phyloP scores from a whole-genome alignment of 92 coral and sea anemone genomes.

The Anthopleura xanthogrammica region DNA sequence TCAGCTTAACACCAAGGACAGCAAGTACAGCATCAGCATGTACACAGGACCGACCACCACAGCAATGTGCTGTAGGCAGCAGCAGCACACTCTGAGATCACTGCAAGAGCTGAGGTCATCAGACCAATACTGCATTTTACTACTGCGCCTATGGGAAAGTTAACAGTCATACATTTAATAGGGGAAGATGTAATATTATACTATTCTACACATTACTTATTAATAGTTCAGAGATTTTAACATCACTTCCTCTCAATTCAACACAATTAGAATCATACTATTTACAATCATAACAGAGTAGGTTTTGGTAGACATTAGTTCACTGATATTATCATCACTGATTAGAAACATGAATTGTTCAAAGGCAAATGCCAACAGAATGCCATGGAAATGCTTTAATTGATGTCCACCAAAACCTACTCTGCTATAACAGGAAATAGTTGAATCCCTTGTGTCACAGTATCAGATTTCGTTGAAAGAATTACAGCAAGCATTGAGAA shows the following conservation, averaged over 20 bases:
- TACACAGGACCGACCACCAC: conserved; percentile 40
- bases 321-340: no score
- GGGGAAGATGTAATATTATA: conserved; percentile 5
- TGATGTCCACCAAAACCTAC: no score
- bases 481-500: neutral
- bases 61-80: conserved; percentile 40
- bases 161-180: conserved; percentile 59
- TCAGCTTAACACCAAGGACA: conserved; percentile 47
- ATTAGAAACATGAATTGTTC: no score
- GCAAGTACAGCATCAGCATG: conserved; percentile 27
- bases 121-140: conserved; percentile 63
- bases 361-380: neutral
- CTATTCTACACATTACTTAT: neutral
- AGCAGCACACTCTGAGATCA: conserved; percentile 25
- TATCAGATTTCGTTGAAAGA: no score
- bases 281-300: no score
- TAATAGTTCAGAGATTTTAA: neutral
- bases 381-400: neutral
- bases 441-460: no score
- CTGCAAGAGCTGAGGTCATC: conserved; percentile 61
- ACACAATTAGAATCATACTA: neutral
- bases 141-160: conserved; percentile 79
- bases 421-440: no score
- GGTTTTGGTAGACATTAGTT: no score
- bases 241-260: neutral